Base-by-base conservation (phyloP, 1,140 invertebrate genomes). In the Pseudomyrmex cubaensis region DNA sequence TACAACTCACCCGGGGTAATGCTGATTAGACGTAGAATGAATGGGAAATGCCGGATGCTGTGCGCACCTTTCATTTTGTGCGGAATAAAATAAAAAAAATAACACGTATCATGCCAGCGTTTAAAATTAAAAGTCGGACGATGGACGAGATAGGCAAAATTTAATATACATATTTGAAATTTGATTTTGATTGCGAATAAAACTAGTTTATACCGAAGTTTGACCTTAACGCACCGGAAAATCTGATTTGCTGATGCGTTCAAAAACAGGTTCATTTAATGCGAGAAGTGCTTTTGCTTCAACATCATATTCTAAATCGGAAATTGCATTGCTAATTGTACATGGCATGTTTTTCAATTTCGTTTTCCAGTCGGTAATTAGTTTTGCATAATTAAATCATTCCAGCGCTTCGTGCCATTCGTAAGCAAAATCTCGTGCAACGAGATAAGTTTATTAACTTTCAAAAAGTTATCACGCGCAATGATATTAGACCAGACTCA, bases 251-350 rank as follows among this genome's bases (percentile, higher is more conserved):
- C 66, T 44, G 17, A 80, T 59, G 76, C 44, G 44, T 61, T 59
- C 20, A 59, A 70, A 72, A 72, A 78, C 64, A 61, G 66, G 56
- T 72, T 59, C 56, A n/a, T 61, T 80, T 59, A 72, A 70, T 72
- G 54, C 12, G 64, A 35, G 20, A 80, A 35, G 46, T 46, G 66
- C 66, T 59, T 61, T 44, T 78, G 35, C 9, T 52, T 59, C 15
- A 20, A 35, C 75, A 44, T 80, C 76, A 70, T 70, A 70, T 80
- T 59, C 66, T 80, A 72, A 80, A 78, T 78, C 57, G 63, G 50
- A 69, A 78, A 78, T 78, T 78, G 70, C 63, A n/a, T 67, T 67
- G 63, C 52, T 70, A 70, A 78, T 69, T 78, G 25, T 76, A 77
- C 54, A 22, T 44, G 20, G 52, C 54, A 66, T 12, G 52, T 70